A percentile compares a stretch with the other conserved stretches of the same genome.
Evolutionary conservation across 2,888 invertebrate species (phyloP).

Genomic region (Hirudinaria manillensis): DNA sequence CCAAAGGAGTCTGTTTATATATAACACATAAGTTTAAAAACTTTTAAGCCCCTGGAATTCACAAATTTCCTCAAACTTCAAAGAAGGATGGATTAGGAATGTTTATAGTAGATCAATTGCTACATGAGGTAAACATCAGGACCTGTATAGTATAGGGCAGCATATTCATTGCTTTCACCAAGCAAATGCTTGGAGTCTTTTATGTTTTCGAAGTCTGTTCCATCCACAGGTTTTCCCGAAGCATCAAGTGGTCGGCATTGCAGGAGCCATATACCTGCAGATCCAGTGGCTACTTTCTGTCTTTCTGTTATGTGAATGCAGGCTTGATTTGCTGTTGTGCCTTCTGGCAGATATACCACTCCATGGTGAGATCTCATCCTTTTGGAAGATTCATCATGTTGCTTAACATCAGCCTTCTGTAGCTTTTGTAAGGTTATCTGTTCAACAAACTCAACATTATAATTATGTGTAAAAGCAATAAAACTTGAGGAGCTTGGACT

Average conservation of each 20-base stretch:
- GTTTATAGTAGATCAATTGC: not conserved
- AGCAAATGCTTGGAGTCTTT: slow-evolving; percentile 35
- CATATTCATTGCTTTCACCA: slow-evolving; percentile 33
- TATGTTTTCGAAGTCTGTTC: slow-evolving; percentile 15
- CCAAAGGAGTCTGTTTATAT: no score
- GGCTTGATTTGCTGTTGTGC: slow-evolving; percentile 8
- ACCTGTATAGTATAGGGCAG: slow-evolving; percentile 36
- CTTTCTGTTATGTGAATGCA: slow-evolving; percentile 23
- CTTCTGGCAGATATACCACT: slow-evolving; percentile 24
- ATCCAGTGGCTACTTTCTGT: slow-evolving; percentile 3
- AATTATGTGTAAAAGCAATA: no score
- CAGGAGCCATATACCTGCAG: slow-evolving; percentile 25
- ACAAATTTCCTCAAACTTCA: not conserved
- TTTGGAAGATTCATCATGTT: slow-evolving; percentile 8
- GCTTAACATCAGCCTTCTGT: not conserved
- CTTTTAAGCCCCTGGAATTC: not conserved
- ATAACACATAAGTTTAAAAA: no score
- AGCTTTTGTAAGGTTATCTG: slow-evolving; percentile 16
- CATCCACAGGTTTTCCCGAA: not conserved
- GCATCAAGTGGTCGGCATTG: not conserved
- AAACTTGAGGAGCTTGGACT: no score
- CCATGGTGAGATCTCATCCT: not conserved
- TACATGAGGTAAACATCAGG: slow-evolving; percentile 27
- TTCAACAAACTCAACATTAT: no score
- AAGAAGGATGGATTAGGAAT: not conserved